phyloP scores from a whole-genome alignment of 1,140 invertebrate species.

The Trachymyrmex cornetzi region DNA sequence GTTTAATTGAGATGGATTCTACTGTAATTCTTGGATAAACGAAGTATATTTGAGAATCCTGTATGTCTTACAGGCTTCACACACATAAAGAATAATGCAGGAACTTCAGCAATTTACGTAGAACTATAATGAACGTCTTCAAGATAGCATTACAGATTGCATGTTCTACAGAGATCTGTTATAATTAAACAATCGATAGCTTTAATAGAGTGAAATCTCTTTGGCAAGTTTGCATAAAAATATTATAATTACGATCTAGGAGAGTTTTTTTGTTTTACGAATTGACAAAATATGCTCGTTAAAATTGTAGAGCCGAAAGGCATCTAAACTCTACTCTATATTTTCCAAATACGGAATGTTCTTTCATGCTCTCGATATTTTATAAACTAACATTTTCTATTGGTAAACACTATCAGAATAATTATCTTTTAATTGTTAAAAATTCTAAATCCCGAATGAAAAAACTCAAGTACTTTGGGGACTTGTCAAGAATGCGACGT shows the following conservation, averaged over 20 bases:
- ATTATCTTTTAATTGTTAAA: neutral
- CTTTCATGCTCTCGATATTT: neutral
- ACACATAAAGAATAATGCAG: neutral
- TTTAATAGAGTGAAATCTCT: conserved; percentile 17
- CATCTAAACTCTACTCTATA: neutral
- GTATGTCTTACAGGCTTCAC: conserved; percentile 3
- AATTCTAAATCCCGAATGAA: neutral
- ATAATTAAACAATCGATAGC: neutral
- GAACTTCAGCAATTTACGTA: neutral
- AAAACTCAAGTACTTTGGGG: neutral
- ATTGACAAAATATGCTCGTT: neutral
- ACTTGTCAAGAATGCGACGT: neutral
- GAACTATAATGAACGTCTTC: neutral
- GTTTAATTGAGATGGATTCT: conserved; percentile 29
- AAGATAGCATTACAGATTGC: neutral
- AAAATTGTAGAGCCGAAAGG: neutral
- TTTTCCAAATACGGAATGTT: neutral
- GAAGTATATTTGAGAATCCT: neutral
- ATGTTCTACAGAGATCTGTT: neutral
- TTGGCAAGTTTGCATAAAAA: neutral
- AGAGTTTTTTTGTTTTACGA: neutral
- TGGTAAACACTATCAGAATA: neutral
- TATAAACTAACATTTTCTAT: neutral
- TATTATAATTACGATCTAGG: neutral
- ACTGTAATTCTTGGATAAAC: neutral